A percentile compares a stretch with the other conserved stretches of the same genome.
These are phyloP conservation scores for Eleutherodactylus coqui DNA, from an alignment of 2,797 vertebrate genomes.

Conservation along the genomic window DNA sequence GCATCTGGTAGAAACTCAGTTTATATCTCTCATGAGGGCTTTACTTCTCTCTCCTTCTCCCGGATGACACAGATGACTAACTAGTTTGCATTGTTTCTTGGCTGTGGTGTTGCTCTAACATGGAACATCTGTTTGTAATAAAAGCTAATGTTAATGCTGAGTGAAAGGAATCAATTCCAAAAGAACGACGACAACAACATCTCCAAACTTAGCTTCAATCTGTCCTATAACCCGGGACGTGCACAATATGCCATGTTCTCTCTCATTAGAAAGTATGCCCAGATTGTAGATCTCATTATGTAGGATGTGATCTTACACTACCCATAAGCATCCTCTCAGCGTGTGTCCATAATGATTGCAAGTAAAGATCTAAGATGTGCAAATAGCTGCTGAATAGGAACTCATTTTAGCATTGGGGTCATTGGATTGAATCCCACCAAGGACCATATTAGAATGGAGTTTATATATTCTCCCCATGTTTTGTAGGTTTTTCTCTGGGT, in stretches of 20 bases:
- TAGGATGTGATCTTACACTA: neutral
- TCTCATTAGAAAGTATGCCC: neutral
- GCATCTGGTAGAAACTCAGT: conserved; percentile 19
- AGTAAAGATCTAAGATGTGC: neutral
- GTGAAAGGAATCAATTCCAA: conserved; percentile 37
- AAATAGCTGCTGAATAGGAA: neutral
- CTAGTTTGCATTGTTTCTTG: conserved; percentile 39
- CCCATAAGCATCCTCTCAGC: neutral
- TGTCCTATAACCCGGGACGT: neutral
- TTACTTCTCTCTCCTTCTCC: conserved; percentile 19
- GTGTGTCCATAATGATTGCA: neutral
- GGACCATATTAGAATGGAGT: neutral
- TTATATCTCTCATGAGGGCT: conserved; percentile 32
- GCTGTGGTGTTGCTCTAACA: conserved; percentile 24
- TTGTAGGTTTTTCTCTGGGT: neutral
- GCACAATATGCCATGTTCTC: neutral
- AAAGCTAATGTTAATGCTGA: conserved; percentile 49
- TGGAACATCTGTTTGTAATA: conserved; percentile 61
- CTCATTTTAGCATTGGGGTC: neutral
- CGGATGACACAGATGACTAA: conserved; percentile 36
- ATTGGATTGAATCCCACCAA: neutral
- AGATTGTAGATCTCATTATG: neutral
- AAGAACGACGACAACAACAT: conserved; percentile 15
- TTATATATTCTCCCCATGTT: neutral
- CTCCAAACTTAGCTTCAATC: neutral